A percentile compares a stretch with the other conserved stretches of the same genome.
These are phyloP conservation scores for Gastrophysa polygoni DNA, from an alignment of 2,888 invertebrate species.

Conservation along the genomic window DNA sequence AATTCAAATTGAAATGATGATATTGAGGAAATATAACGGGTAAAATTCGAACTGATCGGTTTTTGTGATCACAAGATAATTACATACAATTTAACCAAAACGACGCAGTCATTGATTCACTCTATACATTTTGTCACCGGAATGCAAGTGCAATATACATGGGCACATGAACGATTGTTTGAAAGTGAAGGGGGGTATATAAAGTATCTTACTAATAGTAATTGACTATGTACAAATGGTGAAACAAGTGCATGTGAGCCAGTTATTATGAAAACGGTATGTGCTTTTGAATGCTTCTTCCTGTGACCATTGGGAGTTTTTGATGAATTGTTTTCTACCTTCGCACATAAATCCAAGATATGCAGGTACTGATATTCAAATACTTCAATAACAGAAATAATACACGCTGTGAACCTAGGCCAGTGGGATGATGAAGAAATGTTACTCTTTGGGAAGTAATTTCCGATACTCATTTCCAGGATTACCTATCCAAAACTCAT, in stretches of 20 bases:
- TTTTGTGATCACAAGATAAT: too few relatives aligned
- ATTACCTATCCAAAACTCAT: too few relatives aligned
- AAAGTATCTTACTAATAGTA: conserved; percentile 33
- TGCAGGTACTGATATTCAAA: too few relatives aligned
- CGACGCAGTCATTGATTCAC: not conserved
- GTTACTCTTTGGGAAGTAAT: not conserved
- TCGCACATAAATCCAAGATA: too few relatives aligned
- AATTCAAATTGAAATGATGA: too few relatives aligned
- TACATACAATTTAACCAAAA: too few relatives aligned
- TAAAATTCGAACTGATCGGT: too few relatives aligned
- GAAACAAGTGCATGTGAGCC: conserved; percentile 37
- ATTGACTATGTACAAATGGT: conserved; percentile 34
- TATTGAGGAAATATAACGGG: too few relatives aligned
- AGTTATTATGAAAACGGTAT: conserved; percentile 44
- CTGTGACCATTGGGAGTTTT: not conserved
- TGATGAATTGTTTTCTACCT: not conserved
- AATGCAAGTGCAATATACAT: conserved; percentile 12
- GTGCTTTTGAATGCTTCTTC: conserved; percentile 9
- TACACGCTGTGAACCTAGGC: too few relatives aligned
- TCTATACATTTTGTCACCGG: conserved; percentile 8
- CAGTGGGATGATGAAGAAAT: too few relatives aligned
- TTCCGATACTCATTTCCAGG: too few relatives aligned
- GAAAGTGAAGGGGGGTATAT: conserved; percentile 41
- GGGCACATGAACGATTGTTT: conserved; percentile 21
- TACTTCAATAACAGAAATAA: too few relatives aligned